Base-by-base conservation (phyloP, 2,797 vertebrate species). In the Clarias laeviceps region DNA sequence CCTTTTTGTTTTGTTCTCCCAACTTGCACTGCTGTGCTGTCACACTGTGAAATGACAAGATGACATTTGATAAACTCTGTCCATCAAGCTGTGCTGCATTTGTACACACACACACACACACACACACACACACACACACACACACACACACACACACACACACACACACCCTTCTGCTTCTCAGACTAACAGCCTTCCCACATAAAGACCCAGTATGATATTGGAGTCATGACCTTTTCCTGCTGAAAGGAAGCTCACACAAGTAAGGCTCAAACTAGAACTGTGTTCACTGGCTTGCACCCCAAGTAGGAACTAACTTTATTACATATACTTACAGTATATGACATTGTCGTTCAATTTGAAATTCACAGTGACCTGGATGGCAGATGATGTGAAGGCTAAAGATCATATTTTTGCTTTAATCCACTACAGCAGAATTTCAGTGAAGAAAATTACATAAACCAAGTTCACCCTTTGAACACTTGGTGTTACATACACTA, bases 21-120 rank as follows among this genome's bases (percentile, higher is more conserved):
- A 84, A 65, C 78, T 65, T 40, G 24, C 62, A 59, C 66, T 40
- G 80, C 79, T 59, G 73, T 65, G 64, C 77, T 40, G 24, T 73
- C 73, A 80, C 65, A 85, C 82, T 84, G 84, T 83, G 85, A 89
- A 82, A 62, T 80, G 82, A 85, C 70, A 32, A 85, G 82, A 80
- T 88, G 88, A 86, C 87, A 89, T 89, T 88, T 89, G 87, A 83
- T 88, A 88, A 88, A 85, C 82, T 87, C 80, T 89, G 88, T 89
- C 88, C 87, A 85, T 89, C 88, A 88, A 80, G 85, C 85, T 86
- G 88, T 80, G 87, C 77, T 69, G 85, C 62, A 76, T 81, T 83
- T 81, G 59, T 70, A 80, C 50, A 80, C 84, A 82, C 61, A 72
- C 61, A 82, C 72, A 74, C 86, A 84, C 54, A 76, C 61, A 73